A percentile compares a stretch with the other conserved stretches of the same genome.
These are phyloP conservation scores for Phainopepla nitens DNA, from an alignment of 2,113 vertebrate species.

Conservation along the genomic window DNA sequence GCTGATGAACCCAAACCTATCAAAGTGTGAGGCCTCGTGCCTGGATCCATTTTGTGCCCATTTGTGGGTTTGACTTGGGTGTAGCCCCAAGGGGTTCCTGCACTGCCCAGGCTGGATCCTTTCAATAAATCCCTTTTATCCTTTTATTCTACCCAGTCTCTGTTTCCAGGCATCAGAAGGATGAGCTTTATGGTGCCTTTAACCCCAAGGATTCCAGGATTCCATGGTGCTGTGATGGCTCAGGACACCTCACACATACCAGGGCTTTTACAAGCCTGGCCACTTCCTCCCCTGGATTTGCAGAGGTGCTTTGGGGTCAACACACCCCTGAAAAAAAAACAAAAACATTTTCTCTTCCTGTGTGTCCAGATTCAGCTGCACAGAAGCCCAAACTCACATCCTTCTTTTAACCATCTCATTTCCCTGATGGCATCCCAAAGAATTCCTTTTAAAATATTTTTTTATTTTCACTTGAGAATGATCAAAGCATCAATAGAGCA, in stretches of 20 bases:
- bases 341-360: background rate
- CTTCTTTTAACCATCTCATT: background rate
- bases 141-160: no score
- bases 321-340: background rate
- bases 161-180: background rate
- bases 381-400: background rate
- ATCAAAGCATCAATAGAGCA: background rate
- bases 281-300: background rate
- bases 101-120: no score
- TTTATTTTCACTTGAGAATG: background rate
- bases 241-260: background rate
- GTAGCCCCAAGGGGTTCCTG: no score
- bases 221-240: fast-evolving
- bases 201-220: background rate
- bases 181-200: background rate
- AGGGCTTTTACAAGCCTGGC: background rate
- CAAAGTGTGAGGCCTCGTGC: no score
- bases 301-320: background rate
- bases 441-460: background rate
- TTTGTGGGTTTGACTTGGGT: no score
- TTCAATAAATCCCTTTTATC: no score
- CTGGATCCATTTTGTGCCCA: no score
- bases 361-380: background rate
- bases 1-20: no score
- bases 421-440: background rate